Conservation (phyloP, 2,797 vertebrate genomes). For the Dallia pectoralis region DNA sequence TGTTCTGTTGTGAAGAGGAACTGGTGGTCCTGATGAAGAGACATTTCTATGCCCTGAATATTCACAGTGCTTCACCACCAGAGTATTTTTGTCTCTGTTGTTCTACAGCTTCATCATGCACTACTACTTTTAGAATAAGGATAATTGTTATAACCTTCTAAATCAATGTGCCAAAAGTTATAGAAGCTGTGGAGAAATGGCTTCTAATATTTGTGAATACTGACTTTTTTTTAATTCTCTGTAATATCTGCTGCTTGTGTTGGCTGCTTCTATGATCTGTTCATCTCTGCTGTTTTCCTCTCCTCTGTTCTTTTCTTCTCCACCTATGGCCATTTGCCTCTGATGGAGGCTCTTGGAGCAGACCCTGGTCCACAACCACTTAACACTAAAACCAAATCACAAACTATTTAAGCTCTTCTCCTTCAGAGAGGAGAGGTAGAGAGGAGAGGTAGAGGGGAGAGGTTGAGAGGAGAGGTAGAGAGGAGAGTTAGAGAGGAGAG, state of each 20-base stretch:
- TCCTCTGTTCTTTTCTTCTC: too few relatives aligned
- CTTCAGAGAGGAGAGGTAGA: constrained; percentile 80
- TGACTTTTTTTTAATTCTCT: constrained; percentile 93
- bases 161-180: constrained; percentile 94
- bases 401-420: constrained; percentile 79
- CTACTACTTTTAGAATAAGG: constrained; percentile 90
- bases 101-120: constrained; percentile 99
- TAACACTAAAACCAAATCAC: constrained; percentile 89
- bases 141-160: constrained; percentile 74
- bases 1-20: constrained; percentile 82
- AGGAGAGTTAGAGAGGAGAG: constrained; percentile 53
- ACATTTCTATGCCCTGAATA: constrained; percentile 81
- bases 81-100: constrained; percentile 85
- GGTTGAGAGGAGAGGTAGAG: too few relatives aligned
- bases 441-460: too few relatives aligned
- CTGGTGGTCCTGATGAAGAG: constrained; percentile 78
- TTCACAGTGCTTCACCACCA: constrained; percentile 75
- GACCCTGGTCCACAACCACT: constrained; percentile 83
- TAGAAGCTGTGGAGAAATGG: constrained; percentile 78
- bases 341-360: constrained; percentile 92
- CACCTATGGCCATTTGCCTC: constrained; percentile 56
- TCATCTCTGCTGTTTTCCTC: too few relatives aligned
- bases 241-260: constrained; percentile 90
- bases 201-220: constrained; percentile 85
- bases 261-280: constrained; percentile 76